Evolutionary conservation across 1,140 invertebrate species (phyloP).

Genomic region (Batillaria attramentaria): DNA sequence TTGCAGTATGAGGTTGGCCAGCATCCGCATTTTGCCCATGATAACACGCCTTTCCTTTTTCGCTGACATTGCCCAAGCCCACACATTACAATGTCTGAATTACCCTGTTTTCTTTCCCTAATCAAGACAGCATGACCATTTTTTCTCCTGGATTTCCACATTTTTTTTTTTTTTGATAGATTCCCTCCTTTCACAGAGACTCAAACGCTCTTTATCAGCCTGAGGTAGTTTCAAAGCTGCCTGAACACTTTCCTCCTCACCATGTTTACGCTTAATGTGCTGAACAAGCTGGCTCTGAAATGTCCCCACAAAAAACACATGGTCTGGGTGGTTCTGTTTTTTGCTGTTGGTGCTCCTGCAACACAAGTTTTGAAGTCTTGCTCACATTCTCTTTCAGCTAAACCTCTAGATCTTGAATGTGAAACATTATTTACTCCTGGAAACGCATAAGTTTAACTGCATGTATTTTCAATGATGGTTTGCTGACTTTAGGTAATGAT

Average conservation of each 20-base stretch:
- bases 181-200: slow-evolving; percentile 34
- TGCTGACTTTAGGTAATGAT: no score
- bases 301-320: slow-evolving; percentile 14
- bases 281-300: slow-evolving; percentile 10
- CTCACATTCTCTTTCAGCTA: no score
- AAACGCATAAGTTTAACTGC: no score
- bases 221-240: slow-evolving; percentile 16
- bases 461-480: no score
- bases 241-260: slow-evolving; percentile 20
- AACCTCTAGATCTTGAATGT: no score
- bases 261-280: slow-evolving; percentile 35
- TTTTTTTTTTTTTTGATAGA: slow-evolving; percentile 38
- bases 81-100: slow-evolving; percentile 33
- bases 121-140: slow-evolving; percentile 25
- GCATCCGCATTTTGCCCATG: slow-evolving; percentile 19
- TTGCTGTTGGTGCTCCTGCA: no score
- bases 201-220: slow-evolving; percentile 26
- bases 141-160: neutral
- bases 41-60: slow-evolving; percentile 29
- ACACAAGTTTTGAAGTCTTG: no score
- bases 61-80: slow-evolving; percentile 30
- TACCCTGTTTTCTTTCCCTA: slow-evolving; percentile 32
- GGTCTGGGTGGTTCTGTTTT: no score
- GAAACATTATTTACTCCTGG: no score
- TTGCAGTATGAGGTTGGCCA: slow-evolving; percentile 18